Percentiles rank a stretch among this genome's conserved stretches.
Evolutionary conservation across 2,888 invertebrate species (phyloP).

Genomic region (Mechanitis messenoides): DNA sequence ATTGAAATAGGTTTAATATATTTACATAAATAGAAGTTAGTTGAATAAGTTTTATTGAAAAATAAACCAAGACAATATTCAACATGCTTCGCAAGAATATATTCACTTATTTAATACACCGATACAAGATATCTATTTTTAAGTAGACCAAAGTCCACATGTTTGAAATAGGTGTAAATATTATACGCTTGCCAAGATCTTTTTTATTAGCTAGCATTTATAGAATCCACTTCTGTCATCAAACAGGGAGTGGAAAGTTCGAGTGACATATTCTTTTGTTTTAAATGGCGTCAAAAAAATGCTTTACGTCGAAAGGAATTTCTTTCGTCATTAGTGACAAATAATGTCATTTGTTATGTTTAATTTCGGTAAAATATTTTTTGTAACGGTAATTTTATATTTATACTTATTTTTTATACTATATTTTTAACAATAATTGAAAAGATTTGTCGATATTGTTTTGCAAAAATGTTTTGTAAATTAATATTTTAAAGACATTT

Average conservation of each 20-base stretch:
- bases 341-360: not conserved
- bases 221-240: not conserved
- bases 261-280: not conserved
- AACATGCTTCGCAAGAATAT: not conserved
- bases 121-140: not conserved
- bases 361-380: not conserved
- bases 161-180: constrained; percentile 18
- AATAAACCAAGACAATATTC: constrained; percentile 1
- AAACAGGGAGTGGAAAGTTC: not conserved
- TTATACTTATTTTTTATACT: no score
- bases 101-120: not conserved
- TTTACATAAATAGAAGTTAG: not conserved
- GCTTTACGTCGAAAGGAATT: not conserved
- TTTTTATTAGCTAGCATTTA: not conserved
- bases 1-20: no score
- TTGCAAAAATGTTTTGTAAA: no score
- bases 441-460: no score
- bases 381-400: no score
- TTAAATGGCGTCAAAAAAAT: not conserved
- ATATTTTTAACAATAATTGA: no score
- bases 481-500: no score
- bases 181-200: constrained; percentile 14
- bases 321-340: not conserved
- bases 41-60: not conserved
- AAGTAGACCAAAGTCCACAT: constrained; percentile 8